Conservation (phyloP, 2,797 vertebrate species). For the Schizothorax lantsangensis region DNA sequence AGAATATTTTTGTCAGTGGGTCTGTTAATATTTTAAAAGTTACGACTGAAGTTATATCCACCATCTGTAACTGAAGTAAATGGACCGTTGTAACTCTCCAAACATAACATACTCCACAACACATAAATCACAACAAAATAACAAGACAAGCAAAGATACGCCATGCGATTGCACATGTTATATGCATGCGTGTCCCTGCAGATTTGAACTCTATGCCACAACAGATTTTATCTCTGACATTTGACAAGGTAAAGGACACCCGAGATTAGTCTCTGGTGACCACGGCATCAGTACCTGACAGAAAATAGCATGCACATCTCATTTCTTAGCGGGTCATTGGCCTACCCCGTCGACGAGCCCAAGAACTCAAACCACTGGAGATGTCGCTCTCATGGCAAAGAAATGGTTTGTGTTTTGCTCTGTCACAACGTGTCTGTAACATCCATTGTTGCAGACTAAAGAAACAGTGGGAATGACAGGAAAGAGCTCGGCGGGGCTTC, state of each 20-base stretch:
- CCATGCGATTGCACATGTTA: not conserved
- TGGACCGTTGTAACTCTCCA: not conserved
- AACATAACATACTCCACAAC: slow-evolving; percentile 11
- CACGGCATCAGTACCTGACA: slow-evolving; percentile 27
- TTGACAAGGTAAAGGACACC: slow-evolving; percentile 42
- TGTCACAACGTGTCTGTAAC: slow-evolving; percentile 38
- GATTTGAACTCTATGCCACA: slow-evolving; percentile 37
- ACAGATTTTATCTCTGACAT: slow-evolving; percentile 50
- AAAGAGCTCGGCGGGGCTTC: slow-evolving; percentile 37
- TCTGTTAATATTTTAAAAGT: not conserved
- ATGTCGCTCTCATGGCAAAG: slow-evolving; percentile 33
- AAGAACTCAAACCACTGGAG: slow-evolving; percentile 24
- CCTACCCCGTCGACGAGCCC: slow-evolving; percentile 7
- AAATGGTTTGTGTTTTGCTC: slow-evolving; percentile 44
- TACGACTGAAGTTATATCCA: not conserved
- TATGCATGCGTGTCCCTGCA: slow-evolving; percentile 11
- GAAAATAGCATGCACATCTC: slow-evolving; percentile 39
- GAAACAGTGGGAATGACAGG: slow-evolving; percentile 43
- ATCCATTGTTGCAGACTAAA: slow-evolving; percentile 43
- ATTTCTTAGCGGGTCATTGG: slow-evolving; percentile 32
- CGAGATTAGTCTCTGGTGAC: slow-evolving; percentile 42
- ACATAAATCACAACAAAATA: slow-evolving; percentile 36
- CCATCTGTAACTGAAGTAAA: not conserved
- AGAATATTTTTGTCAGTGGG: not conserved
- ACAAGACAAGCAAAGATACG: slow-evolving; percentile 19